Evolutionary conservation across 2,797 vertebrate species (phyloP), one percentile per base, ranked within the genome.

Genomic region (Hemibagrus guttatus): DNA sequence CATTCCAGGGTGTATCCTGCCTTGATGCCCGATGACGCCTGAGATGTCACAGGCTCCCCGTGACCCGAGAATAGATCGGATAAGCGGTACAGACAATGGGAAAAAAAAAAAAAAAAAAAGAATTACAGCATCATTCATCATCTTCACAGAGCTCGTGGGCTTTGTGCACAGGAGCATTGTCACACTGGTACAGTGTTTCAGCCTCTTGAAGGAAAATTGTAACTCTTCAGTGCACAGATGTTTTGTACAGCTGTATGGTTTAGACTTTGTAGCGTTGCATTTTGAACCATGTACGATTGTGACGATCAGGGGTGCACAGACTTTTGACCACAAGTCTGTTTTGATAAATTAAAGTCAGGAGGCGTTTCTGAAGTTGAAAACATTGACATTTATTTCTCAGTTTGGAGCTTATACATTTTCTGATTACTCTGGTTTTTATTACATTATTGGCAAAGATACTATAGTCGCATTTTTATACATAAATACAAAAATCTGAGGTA

Each of bases 401-500:
- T 96, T 96, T 91, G 95, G 94, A 96, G 95, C 91, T 95, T 96
- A 96, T 95, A 99, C 96, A 98, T 96, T 95, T 95, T 95, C 91
- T 96, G 95, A 96, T 97, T 96, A 94, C 93, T 98, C 96, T 97
- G 96, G 95, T 97, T 78, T 96, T 95, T 97, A 97, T 97, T 94
- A 95, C 96, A 96, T 97, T 96, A 97, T 97, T 96, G 95, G 97
- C 95, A 98, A 98, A 97, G 97, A 96, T 98, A 97, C 96, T 97
- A 97, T 96, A 97, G 97, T 98, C 96, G 97, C 96, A 97, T 99
- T 98, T 99, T 93, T 98, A 97, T 97, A 97, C 96, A 97, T 98
- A 97, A 97, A 98, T 99, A 99, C 96, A 99, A 99, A 85, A 99
- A 99, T 97, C 93, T 98, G 98, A 99, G 98, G 98, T 99, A 99